A percentile compares a stretch with the other conserved stretches of the same genome.
phyloP scores from a whole-genome alignment of 2,797 vertebrate species.

The Pangasius macronema region DNA sequence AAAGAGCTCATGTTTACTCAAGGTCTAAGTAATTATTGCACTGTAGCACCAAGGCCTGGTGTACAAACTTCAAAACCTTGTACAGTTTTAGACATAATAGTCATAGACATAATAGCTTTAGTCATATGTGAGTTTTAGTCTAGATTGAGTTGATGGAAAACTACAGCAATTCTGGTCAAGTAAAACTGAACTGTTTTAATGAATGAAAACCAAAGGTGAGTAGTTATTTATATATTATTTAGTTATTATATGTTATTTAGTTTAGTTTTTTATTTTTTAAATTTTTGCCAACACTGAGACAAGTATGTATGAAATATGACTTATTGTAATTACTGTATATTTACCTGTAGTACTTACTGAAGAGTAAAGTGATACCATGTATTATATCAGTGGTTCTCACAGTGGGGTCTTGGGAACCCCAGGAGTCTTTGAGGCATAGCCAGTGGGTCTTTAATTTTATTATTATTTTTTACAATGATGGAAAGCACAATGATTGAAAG shows the following conservation, averaged over 20 bases:
- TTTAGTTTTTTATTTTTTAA: background rate
- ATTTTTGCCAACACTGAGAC: background rate
- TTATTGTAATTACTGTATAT: background rate
- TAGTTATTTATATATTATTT: background rate
- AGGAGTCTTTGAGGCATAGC: background rate
- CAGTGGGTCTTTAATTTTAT: background rate
- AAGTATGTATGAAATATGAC: background rate
- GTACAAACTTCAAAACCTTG: background rate
- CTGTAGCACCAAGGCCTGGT: background rate
- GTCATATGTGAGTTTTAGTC: background rate
- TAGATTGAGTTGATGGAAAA: background rate
- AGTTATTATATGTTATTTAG: background rate
- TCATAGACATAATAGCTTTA: no score
- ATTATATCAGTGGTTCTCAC: background rate
- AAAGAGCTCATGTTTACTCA: background rate
- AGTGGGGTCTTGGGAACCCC: background rate
- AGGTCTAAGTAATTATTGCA: background rate
- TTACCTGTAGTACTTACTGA: background rate
- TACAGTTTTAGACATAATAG: background rate
- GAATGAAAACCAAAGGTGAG: background rate
- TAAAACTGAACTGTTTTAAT: background rate
- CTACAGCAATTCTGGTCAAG: background rate
- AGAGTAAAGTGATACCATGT: background rate
- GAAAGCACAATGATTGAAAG: background rate
- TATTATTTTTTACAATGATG: background rate